phyloP scores from a whole-genome alignment of 2,113 vertebrate genomes.

The Tragelaphus imberbis region DNA sequence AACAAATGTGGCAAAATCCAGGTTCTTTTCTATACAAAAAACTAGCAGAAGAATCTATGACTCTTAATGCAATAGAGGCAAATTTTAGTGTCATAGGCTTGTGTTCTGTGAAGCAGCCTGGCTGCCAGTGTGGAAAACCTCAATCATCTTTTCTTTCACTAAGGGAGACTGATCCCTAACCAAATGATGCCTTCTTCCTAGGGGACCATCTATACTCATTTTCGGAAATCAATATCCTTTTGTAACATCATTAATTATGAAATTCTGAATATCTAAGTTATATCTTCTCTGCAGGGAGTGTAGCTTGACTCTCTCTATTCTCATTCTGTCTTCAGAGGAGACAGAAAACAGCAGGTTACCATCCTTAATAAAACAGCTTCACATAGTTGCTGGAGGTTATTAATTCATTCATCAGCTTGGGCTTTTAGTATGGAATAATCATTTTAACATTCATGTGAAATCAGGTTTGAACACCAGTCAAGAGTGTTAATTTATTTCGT shows the following conservation, averaged over 20 bases:
- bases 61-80: background rate
- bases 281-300: background rate
- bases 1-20: background rate
- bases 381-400: background rate
- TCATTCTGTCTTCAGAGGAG: constrained; percentile 13
- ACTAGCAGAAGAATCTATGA: background rate
- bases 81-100: background rate
- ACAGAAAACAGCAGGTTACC: background rate
- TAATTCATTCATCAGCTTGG: constrained; percentile 27
- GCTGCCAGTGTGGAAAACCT: background rate
- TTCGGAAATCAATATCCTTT: background rate
- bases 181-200: background rate
- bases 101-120: background rate
- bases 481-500: constrained; percentile 51
- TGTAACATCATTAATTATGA: background rate
- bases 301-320: background rate
- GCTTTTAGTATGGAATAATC: constrained; percentile 18
- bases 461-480: constrained; percentile 52
- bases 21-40: background rate
- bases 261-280: background rate
- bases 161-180: background rate
- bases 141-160: background rate
- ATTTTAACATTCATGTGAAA: constrained; percentile 43
- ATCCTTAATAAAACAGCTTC: constrained; percentile 34
- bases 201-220: background rate